Percentiles rank a stretch among this genome's conserved stretches.
These are phyloP conservation scores for Pantherophis vulpinus DNA, from an alignment of 2,797 vertebrate genomes.

Conservation along the genomic window DNA sequence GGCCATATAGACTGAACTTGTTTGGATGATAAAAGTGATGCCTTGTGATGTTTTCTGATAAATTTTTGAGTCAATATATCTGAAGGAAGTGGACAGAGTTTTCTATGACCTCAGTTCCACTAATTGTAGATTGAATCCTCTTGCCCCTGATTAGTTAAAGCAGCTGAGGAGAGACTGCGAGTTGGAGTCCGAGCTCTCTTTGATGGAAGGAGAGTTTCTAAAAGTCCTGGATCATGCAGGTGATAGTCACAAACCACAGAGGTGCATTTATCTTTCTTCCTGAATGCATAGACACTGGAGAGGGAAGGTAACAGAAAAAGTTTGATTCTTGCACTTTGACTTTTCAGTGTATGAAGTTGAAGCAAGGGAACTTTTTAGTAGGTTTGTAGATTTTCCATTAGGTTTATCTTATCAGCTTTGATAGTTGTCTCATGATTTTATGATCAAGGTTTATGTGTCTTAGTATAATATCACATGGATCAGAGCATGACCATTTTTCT, in stretches of 20 bases:
- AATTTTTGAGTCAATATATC: background rate
- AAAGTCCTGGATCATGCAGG: background rate
- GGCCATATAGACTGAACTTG: background rate
- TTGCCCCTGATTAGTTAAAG: background rate
- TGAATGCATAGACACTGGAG: background rate
- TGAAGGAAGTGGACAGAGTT: background rate
- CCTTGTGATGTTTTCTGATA: background rate
- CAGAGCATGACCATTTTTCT: conserved; percentile 13
- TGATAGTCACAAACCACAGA: background rate
- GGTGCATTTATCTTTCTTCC: background rate
- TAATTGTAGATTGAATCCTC: background rate
- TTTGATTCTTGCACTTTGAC: background rate
- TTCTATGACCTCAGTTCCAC: background rate
- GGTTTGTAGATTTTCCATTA: background rate
- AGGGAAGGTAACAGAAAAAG: background rate
- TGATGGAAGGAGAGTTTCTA: background rate
- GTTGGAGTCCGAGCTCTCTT: background rate
- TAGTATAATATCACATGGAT: background rate
- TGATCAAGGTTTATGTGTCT: background rate
- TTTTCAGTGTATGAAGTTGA: background rate
- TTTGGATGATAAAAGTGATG: background rate
- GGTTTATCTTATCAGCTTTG: background rate
- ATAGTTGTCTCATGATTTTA: background rate
- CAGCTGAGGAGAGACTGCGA: background rate
- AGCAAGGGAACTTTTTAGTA: background rate